These are phyloP conservation scores for Lepisosteus oculatus DNA, from an alignment of 2,113 vertebrate species.

Conservation along the genomic window DNA sequence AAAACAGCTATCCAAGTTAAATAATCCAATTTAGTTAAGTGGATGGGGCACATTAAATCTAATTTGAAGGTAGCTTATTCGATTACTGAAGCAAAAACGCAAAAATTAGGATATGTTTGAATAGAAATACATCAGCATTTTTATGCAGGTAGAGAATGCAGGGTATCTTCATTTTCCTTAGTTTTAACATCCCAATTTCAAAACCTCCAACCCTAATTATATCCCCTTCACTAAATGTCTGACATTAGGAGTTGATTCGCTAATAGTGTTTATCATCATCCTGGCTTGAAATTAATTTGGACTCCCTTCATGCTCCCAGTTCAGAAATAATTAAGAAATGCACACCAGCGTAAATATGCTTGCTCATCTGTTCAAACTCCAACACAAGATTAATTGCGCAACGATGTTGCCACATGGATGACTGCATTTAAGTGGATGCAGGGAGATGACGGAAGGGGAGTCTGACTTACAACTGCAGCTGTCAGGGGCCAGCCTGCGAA, in stretches of 20 bases:
- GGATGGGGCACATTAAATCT: no score
- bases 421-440: not conserved
- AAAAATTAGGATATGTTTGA: no score
- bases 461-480: not conserved
- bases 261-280: slow-evolving; percentile 29
- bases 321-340: slow-evolving; percentile 26
- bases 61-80: no score
- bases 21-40: no score
- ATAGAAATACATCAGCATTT: not conserved
- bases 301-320: slow-evolving; percentile 23
- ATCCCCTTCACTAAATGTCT: not conserved
- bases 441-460: not conserved
- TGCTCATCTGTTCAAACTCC: slow-evolving; percentile 12
- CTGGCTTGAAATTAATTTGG: slow-evolving; percentile 29
- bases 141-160: not conserved
- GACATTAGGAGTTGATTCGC: slow-evolving; percentile 13
- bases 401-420: slow-evolving; percentile 12
- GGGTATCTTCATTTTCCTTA: not conserved
- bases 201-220: slow-evolving; percentile 6
- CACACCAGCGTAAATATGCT: slow-evolving; percentile 9
- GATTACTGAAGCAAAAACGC: no score
- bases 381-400: slow-evolving; percentile 16
- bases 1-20: no score
- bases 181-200: not conserved
- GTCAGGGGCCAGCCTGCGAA: not conserved